Evolutionary conservation across 2,113 vertebrate genomes (phyloP), one percentile per base, ranked within the genome.

Genomic region (Malurus melanocephalus): DNA sequence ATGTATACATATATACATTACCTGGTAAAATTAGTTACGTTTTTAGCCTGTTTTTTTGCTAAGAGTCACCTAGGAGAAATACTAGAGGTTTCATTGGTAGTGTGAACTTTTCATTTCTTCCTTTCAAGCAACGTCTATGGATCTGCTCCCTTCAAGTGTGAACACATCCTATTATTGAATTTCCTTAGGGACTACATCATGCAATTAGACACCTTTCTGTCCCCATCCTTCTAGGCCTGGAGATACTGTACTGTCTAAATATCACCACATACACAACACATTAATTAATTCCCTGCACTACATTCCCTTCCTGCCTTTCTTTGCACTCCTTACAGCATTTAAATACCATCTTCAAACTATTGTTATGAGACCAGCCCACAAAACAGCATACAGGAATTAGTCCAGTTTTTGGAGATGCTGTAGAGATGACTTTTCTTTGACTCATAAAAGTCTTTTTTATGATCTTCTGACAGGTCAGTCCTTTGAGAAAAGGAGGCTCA

Each of bases 71-170:
- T 53, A 53, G 51, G 40, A 87, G 35, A 85, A 90, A 51, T 52
- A 27, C 12, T 46, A 30, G 13, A 26, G 43, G 59, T 57, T 72
- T 91, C 55, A 68, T 59, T 16, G 13, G 3, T 32, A 55, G 27
- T 12, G 51, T 73, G 77, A 95, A 91, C 53, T 92, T 86, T 35
- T 60, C 9, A 80, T 88, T 92, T 46, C 73, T 84, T 76, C 51
- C 49, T 86, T 61, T 84, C 66, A 51, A 62, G 55, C 33, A 46
- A 88, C 46, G 55, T 66, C 80, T 88, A 55, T 91, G 77, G 92
- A 79, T 88, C 73, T 0, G 0, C 40, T 84, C 59, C 77, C 56
- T 77, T 87, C 35, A 87, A 89, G 56, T 52, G 81, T 61, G 66
- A 88, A 61, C 61, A 53, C 42, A 53, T 72, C 78, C 77, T 86